Base-by-base conservation (phyloP, 2,888 invertebrate genomes). In the Idaea biselata region DNA sequence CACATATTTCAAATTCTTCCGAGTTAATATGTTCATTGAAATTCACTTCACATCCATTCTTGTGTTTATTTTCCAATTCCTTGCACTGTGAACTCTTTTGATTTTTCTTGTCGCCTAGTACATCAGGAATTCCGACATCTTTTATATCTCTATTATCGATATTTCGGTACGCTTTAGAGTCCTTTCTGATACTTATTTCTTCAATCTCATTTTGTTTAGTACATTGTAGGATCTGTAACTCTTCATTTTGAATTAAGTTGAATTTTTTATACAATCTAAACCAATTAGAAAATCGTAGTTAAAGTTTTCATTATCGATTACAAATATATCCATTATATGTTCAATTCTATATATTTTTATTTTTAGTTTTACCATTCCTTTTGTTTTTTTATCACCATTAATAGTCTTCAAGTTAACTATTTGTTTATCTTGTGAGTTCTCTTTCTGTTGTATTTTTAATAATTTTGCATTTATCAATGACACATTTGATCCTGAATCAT, bases 381-480 rank as follows among this genome's bases (percentile, higher is more conserved):
- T 60, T 18, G 32, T 53, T 59, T 55, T n/a, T 55, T 63, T 57
- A 25, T 57, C 11, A 16, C 58, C 44, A 57, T 61, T 55, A 56
- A 6, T 25, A 6, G 53, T 14, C 18, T 16, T 17, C 17, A 55
- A 55, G 7, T 58, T 61, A 58, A 62, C 55, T 7, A 66, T 61
- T 18, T 63, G 66, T 18, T 55, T 56, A 53, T 58, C 16, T 2
- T 56, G 2, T n/a, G 11, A 32, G 54, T 55, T 60, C 18, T 4
- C 0, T 0, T 60, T n/a, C 56, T 31, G 1, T 25, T 64, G 61
- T 59, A 67, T 62, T 16, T 16, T 44, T 58, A 74, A 60, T 68
- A 70, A 66, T 62, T 44, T 73, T 31, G 74, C 67, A 68, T 74
- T 78, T 25, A 76, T 76, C 78, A 75, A 18, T 75, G 73, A n/a